These are phyloP conservation scores for Mimas tiliae DNA, from an alignment of 2,888 invertebrate genomes.

Conservation along the genomic window DNA sequence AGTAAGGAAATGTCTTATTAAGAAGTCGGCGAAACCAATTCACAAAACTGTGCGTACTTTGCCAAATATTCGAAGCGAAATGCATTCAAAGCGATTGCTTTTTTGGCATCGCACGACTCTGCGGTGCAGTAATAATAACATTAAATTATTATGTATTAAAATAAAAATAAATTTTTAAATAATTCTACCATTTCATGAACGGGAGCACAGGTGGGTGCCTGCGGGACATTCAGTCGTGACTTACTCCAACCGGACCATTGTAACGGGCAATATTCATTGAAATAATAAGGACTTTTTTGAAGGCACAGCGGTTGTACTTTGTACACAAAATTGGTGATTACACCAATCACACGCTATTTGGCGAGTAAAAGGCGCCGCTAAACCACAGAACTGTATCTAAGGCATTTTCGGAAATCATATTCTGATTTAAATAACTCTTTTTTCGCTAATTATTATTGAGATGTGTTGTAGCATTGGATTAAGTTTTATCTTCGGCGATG, in stretches of 20 bases:
- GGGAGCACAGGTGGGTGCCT: conserved; percentile 78
- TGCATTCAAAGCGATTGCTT: conserved; percentile 50
- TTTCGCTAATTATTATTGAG: too few species aligned
- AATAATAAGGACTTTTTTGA: conserved; percentile 60
- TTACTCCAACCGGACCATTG: conserved; percentile 67
- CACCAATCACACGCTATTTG: conserved; percentile 46
- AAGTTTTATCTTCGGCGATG: too few species aligned
- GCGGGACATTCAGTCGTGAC: conserved; percentile 74
- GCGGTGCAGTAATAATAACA: conserved; percentile 58
- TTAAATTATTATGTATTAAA: conserved; percentile 57
- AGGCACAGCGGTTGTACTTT: conserved; percentile 50
- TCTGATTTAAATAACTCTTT: not conserved
- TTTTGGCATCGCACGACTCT: conserved; percentile 61
- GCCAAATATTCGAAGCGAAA: conserved; percentile 40
- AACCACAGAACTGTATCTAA: conserved; percentile 26
- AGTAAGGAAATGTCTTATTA: conserved; percentile 21
- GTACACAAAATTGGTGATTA: conserved; percentile 66
- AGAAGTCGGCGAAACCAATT: conserved; percentile 18
- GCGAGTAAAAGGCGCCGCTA: conserved; percentile 37
- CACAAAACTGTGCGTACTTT: conserved; percentile 18
- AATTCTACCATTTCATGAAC: conserved; percentile 61
- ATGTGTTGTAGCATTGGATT: too few species aligned
- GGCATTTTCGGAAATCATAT: not conserved
- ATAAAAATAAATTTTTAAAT: conserved; percentile 53
- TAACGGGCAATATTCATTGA: conserved; percentile 59